phyloP scores from a whole-genome alignment of 2,888 invertebrate genomes.

The Drosophila kokeensis region DNA sequence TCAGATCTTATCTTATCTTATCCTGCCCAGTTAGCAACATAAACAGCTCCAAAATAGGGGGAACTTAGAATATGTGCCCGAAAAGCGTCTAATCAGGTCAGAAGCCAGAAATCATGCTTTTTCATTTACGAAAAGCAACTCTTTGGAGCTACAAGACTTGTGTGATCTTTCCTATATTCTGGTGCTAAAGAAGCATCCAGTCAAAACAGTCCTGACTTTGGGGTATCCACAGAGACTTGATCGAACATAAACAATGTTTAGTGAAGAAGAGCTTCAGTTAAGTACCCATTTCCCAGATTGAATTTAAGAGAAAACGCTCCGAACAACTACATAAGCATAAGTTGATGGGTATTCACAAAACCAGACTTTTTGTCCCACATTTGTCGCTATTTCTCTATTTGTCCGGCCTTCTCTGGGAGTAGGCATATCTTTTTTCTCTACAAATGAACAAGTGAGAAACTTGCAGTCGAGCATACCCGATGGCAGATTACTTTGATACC shows the following conservation, averaged over 20 bases:
- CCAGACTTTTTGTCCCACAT: not conserved
- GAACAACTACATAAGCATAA: not conserved
- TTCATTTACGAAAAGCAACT: not conserved
- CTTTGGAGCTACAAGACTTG: not conserved
- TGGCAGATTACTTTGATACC: not conserved
- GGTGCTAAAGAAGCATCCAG: not conserved
- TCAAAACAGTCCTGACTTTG: not conserved
- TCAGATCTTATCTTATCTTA: too few relatives aligned
- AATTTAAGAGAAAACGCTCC: not conserved
- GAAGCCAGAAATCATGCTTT: not conserved
- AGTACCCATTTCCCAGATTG: not conserved
- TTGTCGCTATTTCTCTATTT: not conserved
- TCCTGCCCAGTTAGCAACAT: not conserved
- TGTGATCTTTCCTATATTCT: not conserved
- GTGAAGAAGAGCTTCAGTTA: not conserved
- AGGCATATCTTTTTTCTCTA: not conserved
- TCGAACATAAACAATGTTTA: not conserved
- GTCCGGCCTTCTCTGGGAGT: not conserved
- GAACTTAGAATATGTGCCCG: not conserved
- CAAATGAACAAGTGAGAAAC: not conserved
- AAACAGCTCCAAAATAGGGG: not conserved
- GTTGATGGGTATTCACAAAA: not conserved
- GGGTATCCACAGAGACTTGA: not conserved
- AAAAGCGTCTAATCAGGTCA: not conserved
- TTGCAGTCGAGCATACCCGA: not conserved